These are phyloP conservation scores for Arion vulgaris DNA, from an alignment of 1,140 invertebrate species.

Conservation along the genomic window DNA sequence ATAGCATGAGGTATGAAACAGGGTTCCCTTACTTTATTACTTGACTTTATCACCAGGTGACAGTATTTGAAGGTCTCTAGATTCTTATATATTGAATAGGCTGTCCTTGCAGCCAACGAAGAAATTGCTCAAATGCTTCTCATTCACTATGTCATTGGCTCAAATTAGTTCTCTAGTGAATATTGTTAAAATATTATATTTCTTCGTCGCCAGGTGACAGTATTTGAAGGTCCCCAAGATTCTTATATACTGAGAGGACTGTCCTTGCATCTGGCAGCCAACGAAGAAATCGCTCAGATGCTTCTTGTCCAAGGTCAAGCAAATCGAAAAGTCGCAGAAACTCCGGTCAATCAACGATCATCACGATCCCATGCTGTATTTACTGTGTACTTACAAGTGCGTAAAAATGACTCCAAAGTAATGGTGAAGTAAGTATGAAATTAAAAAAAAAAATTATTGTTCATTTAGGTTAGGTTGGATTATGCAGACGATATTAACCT, in stretches of 20 bases:
- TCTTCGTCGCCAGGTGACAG: conserved; percentile 70
- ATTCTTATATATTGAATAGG: conserved; percentile 77
- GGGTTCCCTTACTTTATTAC: too few species aligned
- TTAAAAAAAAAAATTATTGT: too few species aligned
- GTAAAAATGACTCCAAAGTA: conserved; percentile 72
- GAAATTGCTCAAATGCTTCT: conserved; percentile 78
- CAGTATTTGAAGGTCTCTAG: conserved; percentile 76
- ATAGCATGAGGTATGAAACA: too few species aligned
- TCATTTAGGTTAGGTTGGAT: too few species aligned
- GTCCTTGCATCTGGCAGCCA: conserved; percentile 75
- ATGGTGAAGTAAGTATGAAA: conserved; percentile 67
- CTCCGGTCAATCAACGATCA: conserved; percentile 71
- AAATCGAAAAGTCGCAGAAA: conserved; percentile 78
- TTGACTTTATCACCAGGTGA: conserved; percentile 70
- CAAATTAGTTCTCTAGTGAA: too few species aligned
- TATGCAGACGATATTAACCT: too few species aligned
- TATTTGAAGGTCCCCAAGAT: conserved; percentile 77
- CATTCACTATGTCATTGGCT: too few species aligned
- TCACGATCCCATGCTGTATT: conserved; percentile 81
- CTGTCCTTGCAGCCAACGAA: conserved; percentile 76
- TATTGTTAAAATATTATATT: too few species aligned
- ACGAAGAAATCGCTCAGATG: conserved; percentile 78
- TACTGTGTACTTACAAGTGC: conserved; percentile 76
- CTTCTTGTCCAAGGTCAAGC: conserved; percentile 77
- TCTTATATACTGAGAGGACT: conserved; percentile 77